A percentile compares a stretch with the other conserved stretches of the same genome.
These are phyloP conservation scores for Dysidea cf. avara DNA, from an alignment of 37 sponge, comb jelly and placozoan genomes.

Conservation along the genomic window DNA sequence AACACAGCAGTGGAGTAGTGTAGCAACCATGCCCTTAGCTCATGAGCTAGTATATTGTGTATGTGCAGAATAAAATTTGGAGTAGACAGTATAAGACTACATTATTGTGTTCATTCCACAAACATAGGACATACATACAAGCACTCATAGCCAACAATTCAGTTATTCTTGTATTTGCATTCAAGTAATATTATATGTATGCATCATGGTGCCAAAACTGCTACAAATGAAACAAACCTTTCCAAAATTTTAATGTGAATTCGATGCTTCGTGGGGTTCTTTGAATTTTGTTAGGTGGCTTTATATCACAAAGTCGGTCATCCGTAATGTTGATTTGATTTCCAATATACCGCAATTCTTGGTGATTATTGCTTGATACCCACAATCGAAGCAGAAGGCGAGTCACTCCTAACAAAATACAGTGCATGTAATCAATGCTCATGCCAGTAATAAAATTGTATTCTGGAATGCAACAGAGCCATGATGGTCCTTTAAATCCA, in stretches of 20 bases:
- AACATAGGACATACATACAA: too few species aligned
- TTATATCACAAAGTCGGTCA: constrained; percentile 16
- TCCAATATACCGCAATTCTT: constrained; percentile 35
- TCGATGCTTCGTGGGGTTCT: constrained; percentile 34
- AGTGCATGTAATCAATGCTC: constrained; percentile 52
- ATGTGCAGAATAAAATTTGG: too few species aligned
- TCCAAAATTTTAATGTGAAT: constrained; percentile 45
- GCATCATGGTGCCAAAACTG: too few species aligned
- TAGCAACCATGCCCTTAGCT: constrained; percentile 33
- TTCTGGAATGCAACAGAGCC: constrained; percentile 19
- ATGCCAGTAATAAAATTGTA: constrained; percentile 31
- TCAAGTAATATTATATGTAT: too few species aligned
- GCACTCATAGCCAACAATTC: too few species aligned
- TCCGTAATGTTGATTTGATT: not conserved
- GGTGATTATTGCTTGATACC: constrained; percentile 22
- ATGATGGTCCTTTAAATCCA: constrained; percentile 47
- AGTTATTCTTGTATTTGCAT: too few species aligned
- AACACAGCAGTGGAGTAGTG: constrained; percentile 35
- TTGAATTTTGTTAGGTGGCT: constrained; percentile 29
- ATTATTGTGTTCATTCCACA: too few species aligned
- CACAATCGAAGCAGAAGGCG: constrained; percentile 33
- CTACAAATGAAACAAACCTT: too few species aligned
- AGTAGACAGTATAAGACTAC: too few species aligned
- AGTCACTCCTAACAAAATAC: constrained; percentile 25
- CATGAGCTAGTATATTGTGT: constrained; percentile 43